Evolutionary conservation across 2,797 vertebrate genomes (phyloP).

Genomic region (Pangasius sanitwongsei): DNA sequence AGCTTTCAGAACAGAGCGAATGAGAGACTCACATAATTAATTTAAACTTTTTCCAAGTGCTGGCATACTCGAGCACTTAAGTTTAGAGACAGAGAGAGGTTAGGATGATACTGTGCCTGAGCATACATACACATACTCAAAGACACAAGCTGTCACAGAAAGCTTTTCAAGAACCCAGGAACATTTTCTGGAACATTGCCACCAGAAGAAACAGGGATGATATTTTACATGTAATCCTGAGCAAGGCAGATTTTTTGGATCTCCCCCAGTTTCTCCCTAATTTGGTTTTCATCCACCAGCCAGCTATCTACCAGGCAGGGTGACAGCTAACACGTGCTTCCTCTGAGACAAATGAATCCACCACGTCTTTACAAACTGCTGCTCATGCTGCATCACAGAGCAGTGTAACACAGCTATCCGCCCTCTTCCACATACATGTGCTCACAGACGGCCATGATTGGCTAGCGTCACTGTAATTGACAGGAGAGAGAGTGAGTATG

Average conservation of each 20-base stretch:
- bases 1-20: not conserved
- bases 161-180: not conserved
- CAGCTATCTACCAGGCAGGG: not conserved
- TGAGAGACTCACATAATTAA: slow-evolving; percentile 63
- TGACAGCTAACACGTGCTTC: not conserved
- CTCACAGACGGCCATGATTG: not conserved
- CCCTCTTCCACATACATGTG: not conserved
- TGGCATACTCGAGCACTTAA: slow-evolving; percentile 43
- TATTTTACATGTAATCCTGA: not conserved
- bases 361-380: not conserved
- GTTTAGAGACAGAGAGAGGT: not conserved
- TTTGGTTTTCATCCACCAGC: not conserved
- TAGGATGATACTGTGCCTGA: not conserved
- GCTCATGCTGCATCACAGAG: not conserved
- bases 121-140: not conserved
- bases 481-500: not conserved
- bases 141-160: not conserved
- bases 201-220: not conserved
- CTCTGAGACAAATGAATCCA: not conserved
- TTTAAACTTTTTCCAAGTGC: slow-evolving; percentile 64
- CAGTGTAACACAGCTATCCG: not conserved
- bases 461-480: not conserved
- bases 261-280: not conserved
- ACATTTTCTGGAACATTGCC: not conserved
- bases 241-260: no score